Conservation (phyloP, 2,113 vertebrate genomes). For the Odobenus rosmarus region DNA sequence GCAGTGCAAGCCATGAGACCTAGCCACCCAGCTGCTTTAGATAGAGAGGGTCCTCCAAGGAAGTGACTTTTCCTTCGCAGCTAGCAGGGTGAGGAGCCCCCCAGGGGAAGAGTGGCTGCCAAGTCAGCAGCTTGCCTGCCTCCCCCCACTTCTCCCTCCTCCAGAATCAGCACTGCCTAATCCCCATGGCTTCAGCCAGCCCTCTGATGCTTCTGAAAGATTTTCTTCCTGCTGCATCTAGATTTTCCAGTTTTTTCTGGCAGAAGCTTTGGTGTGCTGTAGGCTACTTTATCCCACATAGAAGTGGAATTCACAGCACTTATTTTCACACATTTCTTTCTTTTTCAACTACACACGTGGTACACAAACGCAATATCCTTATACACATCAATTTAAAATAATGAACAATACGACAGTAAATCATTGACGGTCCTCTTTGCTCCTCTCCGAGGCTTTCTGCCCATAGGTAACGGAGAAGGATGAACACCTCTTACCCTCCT, state of each 20-base stretch:
- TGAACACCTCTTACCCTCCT: neutral
- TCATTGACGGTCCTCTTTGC: neutral
- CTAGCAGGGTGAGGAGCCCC: neutral
- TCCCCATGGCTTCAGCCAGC: neutral
- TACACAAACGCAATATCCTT: neutral
- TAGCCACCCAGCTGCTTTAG: neutral
- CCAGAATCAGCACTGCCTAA: neutral
- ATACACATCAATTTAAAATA: neutral
- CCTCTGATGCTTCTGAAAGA: neutral
- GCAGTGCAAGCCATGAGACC: neutral
- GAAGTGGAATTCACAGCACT: neutral
- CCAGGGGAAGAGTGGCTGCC: neutral
- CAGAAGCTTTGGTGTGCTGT: conserved; percentile 17
- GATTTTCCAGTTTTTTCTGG: conserved; percentile 70
- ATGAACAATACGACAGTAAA: neutral
- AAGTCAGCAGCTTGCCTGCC: rapidly evolving
- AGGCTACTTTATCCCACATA: neutral
- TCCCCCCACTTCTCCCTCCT: neutral
- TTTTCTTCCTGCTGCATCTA: neutral
- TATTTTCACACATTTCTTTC: neutral
- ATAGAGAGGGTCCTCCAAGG: no score
- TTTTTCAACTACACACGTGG: neutral
- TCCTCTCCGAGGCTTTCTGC: neutral
- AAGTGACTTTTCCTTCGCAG: neutral
- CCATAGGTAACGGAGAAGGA: no score